Percentiles rank a stretch among this genome's conserved stretches.
Evolutionary conservation across 2,113 vertebrate species (phyloP).

Genomic region (Sakesphorus luctuosus): DNA sequence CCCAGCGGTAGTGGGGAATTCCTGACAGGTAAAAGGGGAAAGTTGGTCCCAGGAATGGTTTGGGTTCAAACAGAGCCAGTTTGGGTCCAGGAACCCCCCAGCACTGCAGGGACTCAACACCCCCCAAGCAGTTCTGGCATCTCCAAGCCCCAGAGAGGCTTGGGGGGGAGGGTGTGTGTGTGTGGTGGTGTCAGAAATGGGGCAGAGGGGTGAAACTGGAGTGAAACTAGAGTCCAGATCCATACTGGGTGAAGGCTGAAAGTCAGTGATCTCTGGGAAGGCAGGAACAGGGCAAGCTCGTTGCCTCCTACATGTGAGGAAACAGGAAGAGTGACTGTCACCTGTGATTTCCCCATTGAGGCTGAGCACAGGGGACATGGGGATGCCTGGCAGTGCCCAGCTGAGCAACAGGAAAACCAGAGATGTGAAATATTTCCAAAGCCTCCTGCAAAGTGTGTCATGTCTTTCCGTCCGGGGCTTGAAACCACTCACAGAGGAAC

Average conservation of each 20-base stretch:
- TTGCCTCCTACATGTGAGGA: not conserved
- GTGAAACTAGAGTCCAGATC: not conserved
- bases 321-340: not conserved
- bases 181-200: not conserved
- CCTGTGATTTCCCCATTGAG: conserved; percentile 9
- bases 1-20: not conserved
- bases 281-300: not conserved
- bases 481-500: not conserved
- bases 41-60: not conserved
- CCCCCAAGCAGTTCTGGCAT: not conserved
- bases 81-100: accelerated
- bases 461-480: not conserved
- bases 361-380: accelerated
- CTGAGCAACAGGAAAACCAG: conserved; percentile 56
- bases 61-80: not conserved
- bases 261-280: not conserved
- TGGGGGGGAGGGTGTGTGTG: too few relatives aligned
- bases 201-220: not conserved
- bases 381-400: not conserved
- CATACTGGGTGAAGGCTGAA: not conserved
- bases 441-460: not conserved
- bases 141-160: not conserved
- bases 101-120: not conserved
- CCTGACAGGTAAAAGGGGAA: not conserved
- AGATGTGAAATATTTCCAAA: not conserved